phyloP scores from a whole-genome alignment of 2,797 vertebrate genomes.

The Garrulus glandarius region DNA sequence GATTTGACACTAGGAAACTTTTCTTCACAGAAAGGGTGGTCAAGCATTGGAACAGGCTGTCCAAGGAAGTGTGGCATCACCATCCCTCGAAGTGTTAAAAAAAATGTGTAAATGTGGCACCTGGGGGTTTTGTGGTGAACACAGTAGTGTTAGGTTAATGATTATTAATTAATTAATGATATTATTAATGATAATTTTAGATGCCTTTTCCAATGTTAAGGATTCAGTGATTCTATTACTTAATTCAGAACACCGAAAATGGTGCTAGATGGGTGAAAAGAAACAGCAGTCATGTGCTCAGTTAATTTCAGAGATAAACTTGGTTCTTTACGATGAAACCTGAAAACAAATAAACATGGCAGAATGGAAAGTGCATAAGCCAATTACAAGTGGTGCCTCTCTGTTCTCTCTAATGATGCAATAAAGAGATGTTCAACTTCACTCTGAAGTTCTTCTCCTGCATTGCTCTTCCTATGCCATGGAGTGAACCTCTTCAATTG shows the following conservation, averaged over 20 bases:
- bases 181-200: fast-evolving
- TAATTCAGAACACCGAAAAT: constrained; percentile 3
- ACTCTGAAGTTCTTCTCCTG: not conserved
- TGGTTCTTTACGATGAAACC: not conserved
- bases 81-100: not conserved
- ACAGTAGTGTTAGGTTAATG: not conserved
- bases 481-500: constrained; percentile 50
- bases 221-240: not conserved
- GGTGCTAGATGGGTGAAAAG: not conserved
- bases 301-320: constrained; percentile 29
- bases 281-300: not conserved
- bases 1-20: not conserved
- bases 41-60: not conserved
- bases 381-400: constrained; percentile 45
- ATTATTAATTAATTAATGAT: no score
- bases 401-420: constrained; percentile 31
- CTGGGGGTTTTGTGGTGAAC: not conserved
- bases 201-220: not conserved
- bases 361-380: not conserved
- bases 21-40: not conserved
- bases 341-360: not conserved
- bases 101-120: not conserved
- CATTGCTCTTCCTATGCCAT: constrained; percentile 10
- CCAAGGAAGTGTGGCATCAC: not conserved
- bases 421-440: constrained; percentile 29